Percentiles rank a stretch among this genome's conserved stretches.
These are phyloP conservation scores for Callosobruchus maculatus DNA, from an alignment of 2,888 invertebrate species.

Conservation along the genomic window DNA sequence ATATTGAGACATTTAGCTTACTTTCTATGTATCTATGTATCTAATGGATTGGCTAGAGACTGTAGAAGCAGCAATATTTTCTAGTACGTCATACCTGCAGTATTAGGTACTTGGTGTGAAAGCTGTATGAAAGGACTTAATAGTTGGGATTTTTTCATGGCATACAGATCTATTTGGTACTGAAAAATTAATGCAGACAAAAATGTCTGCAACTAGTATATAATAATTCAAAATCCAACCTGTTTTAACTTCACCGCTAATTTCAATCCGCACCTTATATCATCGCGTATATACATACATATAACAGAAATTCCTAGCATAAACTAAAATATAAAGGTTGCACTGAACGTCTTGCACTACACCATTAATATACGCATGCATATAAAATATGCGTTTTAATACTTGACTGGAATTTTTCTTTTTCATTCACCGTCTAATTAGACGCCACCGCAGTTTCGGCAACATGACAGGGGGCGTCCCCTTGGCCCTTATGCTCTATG, in stretches of 20 bases:
- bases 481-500: slow-evolving; percentile 45
- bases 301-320: not conserved
- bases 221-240: too few relatives aligned
- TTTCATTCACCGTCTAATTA: slow-evolving; percentile 5
- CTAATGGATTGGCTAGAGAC: too few relatives aligned
- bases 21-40: too few relatives aligned
- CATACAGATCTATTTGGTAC: too few relatives aligned
- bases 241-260: not conserved
- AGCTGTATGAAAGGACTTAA: too few relatives aligned
- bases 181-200: too few relatives aligned
- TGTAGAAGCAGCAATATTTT: too few relatives aligned
- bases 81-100: too few relatives aligned
- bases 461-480: slow-evolving; percentile 39
- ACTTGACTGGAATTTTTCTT: not conserved
- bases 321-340: not conserved
- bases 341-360: not conserved
- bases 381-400: not conserved
- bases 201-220: too few relatives aligned
- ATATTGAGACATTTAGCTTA: too few relatives aligned
- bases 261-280: not conserved
- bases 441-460: slow-evolving; percentile 8
- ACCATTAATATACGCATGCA: not conserved
- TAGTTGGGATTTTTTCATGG: too few relatives aligned
- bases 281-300: not conserved
- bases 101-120: too few relatives aligned